Base-by-base conservation (phyloP, 2,113 vertebrate genomes). In the Emydocephalus ijimae region DNA sequence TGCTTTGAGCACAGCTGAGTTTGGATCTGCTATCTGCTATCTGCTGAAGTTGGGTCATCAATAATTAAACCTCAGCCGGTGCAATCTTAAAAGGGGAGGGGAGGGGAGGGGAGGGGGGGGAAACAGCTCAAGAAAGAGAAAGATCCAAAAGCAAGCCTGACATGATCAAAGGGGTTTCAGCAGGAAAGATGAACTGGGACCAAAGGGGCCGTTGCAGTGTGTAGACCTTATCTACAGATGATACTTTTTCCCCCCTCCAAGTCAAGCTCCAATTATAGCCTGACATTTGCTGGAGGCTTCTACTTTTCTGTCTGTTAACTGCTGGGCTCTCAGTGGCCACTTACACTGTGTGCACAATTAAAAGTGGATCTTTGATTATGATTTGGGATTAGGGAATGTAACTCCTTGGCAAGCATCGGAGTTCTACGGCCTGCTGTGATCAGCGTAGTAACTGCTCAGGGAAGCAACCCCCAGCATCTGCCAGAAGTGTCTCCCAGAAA, bases 211-310 rank as follows among this genome's bases (percentile, higher is more conserved):
- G 18, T 48, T 81, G 45, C n/a, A 11, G 87, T 50, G n/a, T 21
- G n/a, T 20, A 85, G 90, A 57, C 45, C 81, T 21, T 91, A 54
- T 45, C 87, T 87, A 45, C 90, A 91, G 92, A 64, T 45, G 24
- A 50, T 91, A 45, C 54, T 88, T 88, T 23, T 54, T 26, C 81
- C 64, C 29, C 29, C 64, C 5, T 7, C 64, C 54, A 90, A 93
- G 88, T 81, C n/a, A 89, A 87, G 74, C 48, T 93, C 56, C 57
- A 93, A 93, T 92, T 89, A 93, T 26, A 14, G 48, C 9, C 50
- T 89, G 90, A 92, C 93, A 93, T 92, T 93, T 92, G 93, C 93
- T 50, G 56, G 87, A 89, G 90, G 88, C 90, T 69, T 1, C 0
- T 24, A 85, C 54, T 86, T 64, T 64, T 86, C 85, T 45, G 61